Percentiles rank a stretch among this genome's conserved stretches.
These are phyloP conservation scores for Gephyroberyx darwinii DNA, from an alignment of 2,797 vertebrate genomes.

Conservation along the genomic window DNA sequence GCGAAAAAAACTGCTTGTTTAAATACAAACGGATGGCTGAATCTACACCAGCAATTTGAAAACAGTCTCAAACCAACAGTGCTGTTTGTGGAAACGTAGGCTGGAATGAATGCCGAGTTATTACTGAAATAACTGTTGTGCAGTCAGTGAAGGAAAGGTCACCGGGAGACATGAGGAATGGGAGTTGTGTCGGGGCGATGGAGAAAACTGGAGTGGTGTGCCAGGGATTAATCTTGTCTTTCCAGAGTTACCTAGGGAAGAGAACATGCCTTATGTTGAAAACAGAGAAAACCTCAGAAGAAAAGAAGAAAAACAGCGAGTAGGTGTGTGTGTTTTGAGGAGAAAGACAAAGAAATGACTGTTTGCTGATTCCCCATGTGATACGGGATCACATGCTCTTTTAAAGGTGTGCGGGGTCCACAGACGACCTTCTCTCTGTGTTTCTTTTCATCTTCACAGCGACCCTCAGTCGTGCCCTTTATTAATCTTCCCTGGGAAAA, in stretches of 20 bases:
- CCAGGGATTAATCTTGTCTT: constrained; percentile 54
- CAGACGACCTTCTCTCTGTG: constrained; percentile 56
- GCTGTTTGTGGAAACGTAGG: constrained; percentile 33
- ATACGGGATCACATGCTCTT: constrained; percentile 49
- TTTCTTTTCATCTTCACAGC: constrained; percentile 64
- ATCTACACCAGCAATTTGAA: constrained; percentile 28
- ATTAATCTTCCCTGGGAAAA: constrained; percentile 65
- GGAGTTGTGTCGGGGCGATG: constrained; percentile 14
- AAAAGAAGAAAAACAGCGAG: constrained; percentile 14
- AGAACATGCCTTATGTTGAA: constrained; percentile 46
- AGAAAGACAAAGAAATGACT: constrained; percentile 1
- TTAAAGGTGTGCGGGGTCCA: constrained; percentile 52
- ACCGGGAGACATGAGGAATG: constrained; percentile 47
- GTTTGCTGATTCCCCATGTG: constrained; percentile 34
- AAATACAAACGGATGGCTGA: constrained; percentile 33
- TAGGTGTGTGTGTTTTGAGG: constrained; percentile 29
- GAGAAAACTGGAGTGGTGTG: constrained; percentile 17
- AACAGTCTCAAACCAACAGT: constrained; percentile 15
- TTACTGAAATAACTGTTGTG: constrained; percentile 53
- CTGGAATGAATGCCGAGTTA: constrained; percentile 48
- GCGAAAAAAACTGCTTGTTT: constrained; percentile 7
- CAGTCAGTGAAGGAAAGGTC: constrained; percentile 56
- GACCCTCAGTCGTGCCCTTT: constrained; percentile 58
- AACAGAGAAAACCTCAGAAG: constrained; percentile 2
- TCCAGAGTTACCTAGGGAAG: constrained; percentile 42